These are phyloP conservation scores for Octodon degus DNA, from an alignment of 2,113 vertebrate genomes.

Conservation along the genomic window DNA sequence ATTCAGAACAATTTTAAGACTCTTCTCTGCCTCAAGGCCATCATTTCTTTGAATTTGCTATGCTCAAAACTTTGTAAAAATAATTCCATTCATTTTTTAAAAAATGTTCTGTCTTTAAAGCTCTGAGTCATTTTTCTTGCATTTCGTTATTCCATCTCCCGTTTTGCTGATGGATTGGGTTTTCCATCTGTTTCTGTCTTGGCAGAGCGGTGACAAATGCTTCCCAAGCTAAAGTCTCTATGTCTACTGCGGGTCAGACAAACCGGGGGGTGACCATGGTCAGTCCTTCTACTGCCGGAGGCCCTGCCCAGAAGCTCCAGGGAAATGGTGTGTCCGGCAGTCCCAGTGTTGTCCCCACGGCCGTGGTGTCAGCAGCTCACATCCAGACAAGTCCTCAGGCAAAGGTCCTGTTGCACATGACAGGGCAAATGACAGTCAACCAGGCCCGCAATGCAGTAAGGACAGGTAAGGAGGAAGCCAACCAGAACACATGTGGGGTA, in stretches of 20 bases:
- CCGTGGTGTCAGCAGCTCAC: conserved; percentile 91
- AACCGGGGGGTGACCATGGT: conserved; percentile 91
- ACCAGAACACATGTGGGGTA: accelerated
- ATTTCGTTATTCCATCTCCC: neutral
- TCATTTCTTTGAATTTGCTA: conserved; percentile 19
- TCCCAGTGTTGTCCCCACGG: conserved; percentile 86
- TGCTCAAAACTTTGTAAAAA: conserved; percentile 36
- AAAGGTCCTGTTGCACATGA: conserved; percentile 94
- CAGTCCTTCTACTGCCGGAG: conserved; percentile 88
- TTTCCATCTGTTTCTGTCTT: conserved; percentile 70
- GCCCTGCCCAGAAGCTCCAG: conserved; percentile 88
- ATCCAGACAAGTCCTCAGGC: conserved; percentile 93
- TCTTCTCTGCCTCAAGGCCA: neutral
- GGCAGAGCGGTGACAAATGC: conserved; percentile 90
- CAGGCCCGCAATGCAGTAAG: conserved; percentile 95
- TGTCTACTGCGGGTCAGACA: conserved; percentile 90
- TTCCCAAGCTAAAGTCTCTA: conserved; percentile 92
- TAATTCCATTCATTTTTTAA: conserved; percentile 39
- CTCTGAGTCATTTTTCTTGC: conserved; percentile 52
- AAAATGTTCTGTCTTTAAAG: neutral
- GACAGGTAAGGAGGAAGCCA: conserved; percentile 90
- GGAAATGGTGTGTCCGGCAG: conserved; percentile 89
- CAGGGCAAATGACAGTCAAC: conserved; percentile 97
- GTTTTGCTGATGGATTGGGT: conserved; percentile 37
- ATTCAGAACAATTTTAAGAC: conserved; percentile 29